These are phyloP conservation scores for Mirza zaza DNA, from an alignment of 2,113 vertebrate genomes.

Conservation along the genomic window DNA sequence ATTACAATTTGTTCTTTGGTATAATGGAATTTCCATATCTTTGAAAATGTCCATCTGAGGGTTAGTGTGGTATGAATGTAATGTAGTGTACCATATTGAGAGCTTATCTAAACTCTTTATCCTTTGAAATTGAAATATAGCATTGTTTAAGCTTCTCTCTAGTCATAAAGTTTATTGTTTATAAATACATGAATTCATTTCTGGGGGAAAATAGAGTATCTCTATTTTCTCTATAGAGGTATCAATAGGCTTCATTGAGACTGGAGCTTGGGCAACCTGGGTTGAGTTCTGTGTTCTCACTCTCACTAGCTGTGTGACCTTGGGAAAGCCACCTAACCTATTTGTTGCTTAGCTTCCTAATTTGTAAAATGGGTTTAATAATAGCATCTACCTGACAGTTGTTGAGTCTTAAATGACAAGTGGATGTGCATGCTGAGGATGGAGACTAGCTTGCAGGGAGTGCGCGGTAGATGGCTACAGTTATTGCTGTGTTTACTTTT, in stretches of 20 bases:
- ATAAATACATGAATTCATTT: not conserved
- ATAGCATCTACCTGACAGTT: not conserved
- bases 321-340: not conserved
- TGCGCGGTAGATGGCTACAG: not conserved
- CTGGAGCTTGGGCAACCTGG: not conserved
- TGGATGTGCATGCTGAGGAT: not conserved
- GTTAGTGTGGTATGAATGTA: not conserved
- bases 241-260: not conserved
- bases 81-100: not conserved
- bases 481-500: not conserved
- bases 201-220: not conserved
- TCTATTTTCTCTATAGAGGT: not conserved
- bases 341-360: not conserved
- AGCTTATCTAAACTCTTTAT: not conserved
- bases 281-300: not conserved
- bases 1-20: slow-evolving; percentile 10
- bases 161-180: not conserved
- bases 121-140: not conserved
- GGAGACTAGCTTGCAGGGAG: not conserved
- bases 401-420: not conserved
- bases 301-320: not conserved
- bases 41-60: not conserved
- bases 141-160: not conserved
- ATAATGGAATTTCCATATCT: not conserved
- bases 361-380: slow-evolving; percentile 6